Base-by-base conservation (phyloP, 2,888 invertebrate species). In the Hylaea fasciaria region DNA sequence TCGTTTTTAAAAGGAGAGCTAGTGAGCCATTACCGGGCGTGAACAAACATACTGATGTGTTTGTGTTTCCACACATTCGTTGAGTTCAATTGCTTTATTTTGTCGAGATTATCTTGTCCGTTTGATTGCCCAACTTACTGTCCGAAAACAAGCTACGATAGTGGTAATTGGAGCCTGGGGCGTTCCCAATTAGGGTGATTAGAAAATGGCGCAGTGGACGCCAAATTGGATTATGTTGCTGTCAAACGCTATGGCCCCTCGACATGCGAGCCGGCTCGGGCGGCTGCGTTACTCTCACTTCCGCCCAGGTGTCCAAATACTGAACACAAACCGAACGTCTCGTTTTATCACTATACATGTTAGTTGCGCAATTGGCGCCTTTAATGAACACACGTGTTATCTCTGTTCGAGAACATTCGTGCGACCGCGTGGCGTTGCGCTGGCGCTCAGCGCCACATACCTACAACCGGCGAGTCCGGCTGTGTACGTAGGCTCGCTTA, bases 381-480 rank as follows among this genome's bases (percentile, higher is more conserved):
- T 82, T 81, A 83, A 78, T 82, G 81, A 81, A 80, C 77, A 84
- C 85, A 87, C 83, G 85, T 86, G 87, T 86, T 87, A 65, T 68
- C 88, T 83, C 74, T 65, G 72, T 87, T 90, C 90, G 82, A 89
- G 89, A 91, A 90, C 67, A 77, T 88, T 90, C 88, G 70, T 50
- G 71, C 73, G 78, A 69, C 80, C 82, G 83, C 85, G 82, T 83
- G 82, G 81, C 79, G 73, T 66, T 82, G 79, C 79, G 80, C 76
- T 71, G 77, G 79, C 81, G 77, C 70, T 66, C 67, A 68, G 40
- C 55, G 52, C 65, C 72, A 71, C 64, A 64, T 64, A 64, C 32
- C 9, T 10, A 32, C 69, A 65, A 66, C 70, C 62, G 68, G 70
- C 61, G 32, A 35, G 57, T 50, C 37, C 45, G 44, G 32, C 59